These are phyloP conservation scores for Meleagris gallopavo DNA, from an alignment of 2,113 vertebrate species.

Conservation along the genomic window DNA sequence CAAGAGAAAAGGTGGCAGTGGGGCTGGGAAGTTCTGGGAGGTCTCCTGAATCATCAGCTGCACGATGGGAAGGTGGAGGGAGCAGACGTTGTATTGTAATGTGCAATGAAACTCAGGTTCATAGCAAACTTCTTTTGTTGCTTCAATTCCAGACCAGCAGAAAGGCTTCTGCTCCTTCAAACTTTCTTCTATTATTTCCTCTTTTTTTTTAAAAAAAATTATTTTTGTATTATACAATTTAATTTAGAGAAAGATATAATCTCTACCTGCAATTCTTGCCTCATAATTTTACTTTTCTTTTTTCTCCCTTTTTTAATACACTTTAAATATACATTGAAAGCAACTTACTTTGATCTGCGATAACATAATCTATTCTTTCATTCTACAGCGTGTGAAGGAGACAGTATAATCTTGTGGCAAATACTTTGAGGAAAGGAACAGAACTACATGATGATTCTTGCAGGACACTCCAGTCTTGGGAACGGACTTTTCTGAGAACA, in stretches of 20 bases:
- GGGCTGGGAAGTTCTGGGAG: not conserved
- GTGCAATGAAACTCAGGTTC: not conserved
- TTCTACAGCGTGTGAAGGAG: not conserved
- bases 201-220: not conserved
- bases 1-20: not conserved
- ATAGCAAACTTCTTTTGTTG: not conserved
- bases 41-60: not conserved
- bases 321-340: not conserved
- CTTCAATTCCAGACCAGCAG: not conserved
- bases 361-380: not conserved
- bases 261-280: not conserved
- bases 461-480: not conserved
- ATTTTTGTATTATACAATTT: not conserved
- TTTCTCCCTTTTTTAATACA: not conserved
- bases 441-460: not conserved
- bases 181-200: not conserved
- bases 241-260: not conserved
- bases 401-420: not conserved
- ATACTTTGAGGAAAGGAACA: not conserved
- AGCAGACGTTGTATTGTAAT: not conserved
- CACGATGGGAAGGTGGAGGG: fast-evolving
- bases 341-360: not conserved
- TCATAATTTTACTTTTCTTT: not conserved
- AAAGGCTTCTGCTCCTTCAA: not conserved
- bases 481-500: not conserved